Conservation (phyloP, 1,140 invertebrate genomes). For the Samia ricini region DNA sequence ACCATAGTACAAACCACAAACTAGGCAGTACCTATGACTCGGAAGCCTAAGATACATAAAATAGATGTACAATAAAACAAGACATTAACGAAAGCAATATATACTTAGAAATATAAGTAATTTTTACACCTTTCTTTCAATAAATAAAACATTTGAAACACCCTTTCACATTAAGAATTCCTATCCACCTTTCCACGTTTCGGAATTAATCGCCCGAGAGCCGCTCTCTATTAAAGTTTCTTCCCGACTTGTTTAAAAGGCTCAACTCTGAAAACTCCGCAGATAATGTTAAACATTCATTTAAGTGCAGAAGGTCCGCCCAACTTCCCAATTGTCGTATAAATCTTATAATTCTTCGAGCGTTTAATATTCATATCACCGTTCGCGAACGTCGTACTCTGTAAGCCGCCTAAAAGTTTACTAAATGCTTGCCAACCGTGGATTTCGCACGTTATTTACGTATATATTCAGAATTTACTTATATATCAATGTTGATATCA, state of each 20-base stretch:
- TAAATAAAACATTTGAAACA: neutral
- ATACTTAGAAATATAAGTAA: too few relatives aligned
- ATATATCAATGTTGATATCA: neutral
- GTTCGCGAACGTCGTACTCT: slow-evolving; percentile 27
- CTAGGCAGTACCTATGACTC: too few relatives aligned
- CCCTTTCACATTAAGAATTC: slow-evolving; percentile 71
- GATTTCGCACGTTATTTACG: neutral
- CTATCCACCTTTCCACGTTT: slow-evolving; percentile 63
- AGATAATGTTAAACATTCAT: slow-evolving; percentile 78
- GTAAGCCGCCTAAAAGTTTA: slow-evolving; percentile 21
- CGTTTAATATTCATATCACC: slow-evolving; percentile 76
- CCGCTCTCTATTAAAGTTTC: slow-evolving; percentile 73
- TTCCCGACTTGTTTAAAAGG: slow-evolving; percentile 70
- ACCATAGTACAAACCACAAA: too few relatives aligned
- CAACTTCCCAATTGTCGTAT: slow-evolving; percentile 69
- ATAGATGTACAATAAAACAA: too few relatives aligned
- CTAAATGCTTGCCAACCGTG: neutral
- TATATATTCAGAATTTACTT: neutral
- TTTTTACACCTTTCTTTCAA: neutral
- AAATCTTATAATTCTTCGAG: slow-evolving; percentile 74
- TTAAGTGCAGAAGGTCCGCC: slow-evolving; percentile 58
- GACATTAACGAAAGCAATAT: too few relatives aligned
- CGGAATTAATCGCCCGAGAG: slow-evolving; percentile 73
- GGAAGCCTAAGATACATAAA: too few relatives aligned
- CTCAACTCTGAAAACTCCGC: slow-evolving; percentile 65